These are phyloP conservation scores for Tupaia tana DNA, from an alignment of 2,113 vertebrate genomes.

Conservation along the genomic window DNA sequence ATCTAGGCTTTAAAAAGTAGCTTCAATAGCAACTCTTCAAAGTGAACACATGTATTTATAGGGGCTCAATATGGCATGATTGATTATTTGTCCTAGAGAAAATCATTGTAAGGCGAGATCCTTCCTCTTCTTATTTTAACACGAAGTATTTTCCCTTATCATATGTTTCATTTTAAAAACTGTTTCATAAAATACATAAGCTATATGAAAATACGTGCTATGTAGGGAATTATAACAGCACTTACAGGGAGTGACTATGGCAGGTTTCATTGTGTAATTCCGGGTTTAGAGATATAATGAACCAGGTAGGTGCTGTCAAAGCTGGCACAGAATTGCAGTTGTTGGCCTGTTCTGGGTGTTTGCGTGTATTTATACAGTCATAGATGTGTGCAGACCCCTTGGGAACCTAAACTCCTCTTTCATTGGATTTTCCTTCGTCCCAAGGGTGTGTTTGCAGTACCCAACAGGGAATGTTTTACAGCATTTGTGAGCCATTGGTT, in stretches of 20 bases:
- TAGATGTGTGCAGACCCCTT: neutral
- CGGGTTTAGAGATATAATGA: neutral
- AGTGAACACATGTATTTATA: neutral
- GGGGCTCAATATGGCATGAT: neutral
- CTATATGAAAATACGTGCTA: neutral
- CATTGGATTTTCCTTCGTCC: neutral
- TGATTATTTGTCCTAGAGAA: neutral
- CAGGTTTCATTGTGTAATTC: neutral
- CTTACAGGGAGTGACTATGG: neutral
- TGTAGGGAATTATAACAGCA: neutral
- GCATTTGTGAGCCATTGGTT: neutral
- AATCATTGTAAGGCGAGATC: neutral
- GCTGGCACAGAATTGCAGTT: neutral
- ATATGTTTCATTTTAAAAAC: neutral
- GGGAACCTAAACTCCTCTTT: neutral
- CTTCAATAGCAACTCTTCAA: neutral
- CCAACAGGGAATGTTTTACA: neutral
- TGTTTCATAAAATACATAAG: neutral
- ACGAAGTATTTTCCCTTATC: neutral
- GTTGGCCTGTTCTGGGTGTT: neutral
- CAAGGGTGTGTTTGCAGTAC: neutral
- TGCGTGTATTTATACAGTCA: fast-evolving
- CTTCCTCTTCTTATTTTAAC: neutral
- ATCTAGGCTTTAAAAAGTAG: neutral
- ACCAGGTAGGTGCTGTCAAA: neutral